A percentile compares a stretch with the other conserved stretches of the same genome.
phyloP scores from a whole-genome alignment of 1,140 invertebrate species.

The Hylaeus anthracinus region DNA sequence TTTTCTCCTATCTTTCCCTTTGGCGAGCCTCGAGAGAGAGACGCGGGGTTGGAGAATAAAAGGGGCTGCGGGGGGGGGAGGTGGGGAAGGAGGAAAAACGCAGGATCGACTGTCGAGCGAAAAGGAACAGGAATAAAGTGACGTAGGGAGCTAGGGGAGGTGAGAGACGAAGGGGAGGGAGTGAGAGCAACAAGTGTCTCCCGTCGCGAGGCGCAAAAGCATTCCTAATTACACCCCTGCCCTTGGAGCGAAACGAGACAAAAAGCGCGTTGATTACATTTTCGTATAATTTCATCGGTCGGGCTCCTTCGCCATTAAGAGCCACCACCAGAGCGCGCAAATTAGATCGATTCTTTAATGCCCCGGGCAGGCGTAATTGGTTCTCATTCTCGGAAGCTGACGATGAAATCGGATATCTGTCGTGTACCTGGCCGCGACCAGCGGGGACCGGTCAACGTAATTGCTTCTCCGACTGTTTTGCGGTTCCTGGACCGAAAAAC shows the following conservation, averaged over 20 bases:
- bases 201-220: slow-evolving; percentile 79
- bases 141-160: slow-evolving; percentile 43
- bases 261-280: slow-evolving; percentile 79
- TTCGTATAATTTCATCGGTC: slow-evolving; percentile 78
- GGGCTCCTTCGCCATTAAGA: slow-evolving; percentile 70
- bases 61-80: neutral
- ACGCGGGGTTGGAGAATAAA: slow-evolving; percentile 14
- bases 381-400: slow-evolving; percentile 69
- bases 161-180: slow-evolving; percentile 46
- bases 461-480: slow-evolving; percentile 66
- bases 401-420: slow-evolving; percentile 69
- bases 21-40: slow-evolving; percentile 17
- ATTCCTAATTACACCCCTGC: slow-evolving; percentile 79
- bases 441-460: slow-evolving; percentile 57
- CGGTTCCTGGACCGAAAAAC: slow-evolving; percentile 53
- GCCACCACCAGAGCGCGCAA: slow-evolving; percentile 63
- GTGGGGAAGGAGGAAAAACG: slow-evolving; percentile 9
- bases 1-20: slow-evolving; percentile 36
- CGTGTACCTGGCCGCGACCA: slow-evolving; percentile 49
- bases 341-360: slow-evolving; percentile 75
- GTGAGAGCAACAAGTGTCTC: slow-evolving; percentile 77
- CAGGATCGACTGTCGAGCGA: neutral
- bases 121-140: slow-evolving; percentile 33
- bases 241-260: slow-evolving; percentile 77
- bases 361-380: slow-evolving; percentile 70